Base-by-base conservation (phyloP, 2,888 invertebrate species). In the Penaeus monodon region DNA sequence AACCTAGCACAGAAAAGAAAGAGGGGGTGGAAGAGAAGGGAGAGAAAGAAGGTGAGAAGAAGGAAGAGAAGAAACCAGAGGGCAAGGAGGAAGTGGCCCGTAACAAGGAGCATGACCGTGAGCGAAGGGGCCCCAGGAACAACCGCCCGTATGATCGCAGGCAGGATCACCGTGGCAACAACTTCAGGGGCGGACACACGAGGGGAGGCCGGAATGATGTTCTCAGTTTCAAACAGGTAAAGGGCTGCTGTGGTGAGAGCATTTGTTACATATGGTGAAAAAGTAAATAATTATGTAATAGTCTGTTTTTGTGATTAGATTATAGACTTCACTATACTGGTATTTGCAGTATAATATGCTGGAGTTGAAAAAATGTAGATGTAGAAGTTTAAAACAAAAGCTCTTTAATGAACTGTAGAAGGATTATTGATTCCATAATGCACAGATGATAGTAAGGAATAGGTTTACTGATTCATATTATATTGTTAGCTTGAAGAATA, bases 161-260 rank as follows among this genome's bases (percentile, higher is more conserved):
- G 27, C 76, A 33, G 44, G 88, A 88, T 64, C 70, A 80, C 65
- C 65, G 86, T 27, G 33, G 66, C 24, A 38, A 57, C 63, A 70
- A 44, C 22, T 64, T 44, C 29, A 70, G 63, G 14, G 77, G 74
- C 29, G 74, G 76, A 33, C 74, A 81, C 38, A 81, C 74, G 33
- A 74, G 86, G 57, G 44, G 74, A 74, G 85, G 85, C 20, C 57
- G 85, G 44, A 57, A 85, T 64, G 86, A 87, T 57, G 83, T 87
- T 17, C 83, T 87, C 63, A 87, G 79, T 63, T 87, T 87, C 63
- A 87, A 87, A 79, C 82, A 87, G 79, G 86, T 87, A 78, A 74
- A 73, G 17, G 57, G 57, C 17, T 57, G 57, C 57, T 57, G 57
- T 57, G 17, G 17, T 57, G 14, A 57, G 14, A 57, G 14, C 57